These are phyloP conservation scores for Melanotus villosus DNA, from an alignment of 2,888 invertebrate species.

Conservation along the genomic window DNA sequence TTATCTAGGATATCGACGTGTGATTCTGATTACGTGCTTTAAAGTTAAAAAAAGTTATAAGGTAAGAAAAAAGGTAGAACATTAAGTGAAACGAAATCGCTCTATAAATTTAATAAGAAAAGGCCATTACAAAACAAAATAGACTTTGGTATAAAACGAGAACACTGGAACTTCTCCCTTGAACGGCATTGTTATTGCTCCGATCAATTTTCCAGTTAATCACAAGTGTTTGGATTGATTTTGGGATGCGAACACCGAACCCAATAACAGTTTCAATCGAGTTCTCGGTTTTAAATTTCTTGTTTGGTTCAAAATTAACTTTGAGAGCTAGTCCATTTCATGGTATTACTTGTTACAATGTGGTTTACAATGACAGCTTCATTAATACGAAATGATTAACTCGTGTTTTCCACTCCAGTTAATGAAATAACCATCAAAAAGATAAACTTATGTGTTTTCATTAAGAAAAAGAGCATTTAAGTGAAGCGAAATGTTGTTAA, in stretches of 20 bases:
- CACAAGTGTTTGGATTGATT: conserved; percentile 53
- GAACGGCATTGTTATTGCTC: conserved; percentile 49
- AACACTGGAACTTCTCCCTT: conserved; percentile 40
- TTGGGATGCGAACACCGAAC: conserved; percentile 51
- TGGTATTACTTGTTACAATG: conserved; percentile 38
- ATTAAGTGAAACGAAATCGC: conserved; percentile 31
- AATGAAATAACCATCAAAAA: too few relatives aligned
- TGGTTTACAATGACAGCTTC: conserved; percentile 3
- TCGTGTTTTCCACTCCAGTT: too few relatives aligned
- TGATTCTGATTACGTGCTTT: background rate
- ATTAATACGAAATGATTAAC: background rate
- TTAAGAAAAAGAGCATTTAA: background rate
- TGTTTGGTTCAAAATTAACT: conserved; percentile 51
- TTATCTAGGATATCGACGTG: background rate
- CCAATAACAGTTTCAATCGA: conserved; percentile 52
- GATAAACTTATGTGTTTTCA: too few relatives aligned
- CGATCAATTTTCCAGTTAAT: conserved; percentile 54
- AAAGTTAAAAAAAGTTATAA: background rate
- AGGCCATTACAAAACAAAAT: conserved; percentile 36
- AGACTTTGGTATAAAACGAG: conserved; percentile 22
- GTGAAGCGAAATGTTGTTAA: background rate
- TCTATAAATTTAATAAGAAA: conserved; percentile 40
- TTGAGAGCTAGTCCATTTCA: conserved; percentile 36
- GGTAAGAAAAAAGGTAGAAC: background rate
- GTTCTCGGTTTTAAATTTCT: conserved; percentile 51